Percentiles rank a stretch among this genome's conserved stretches.
phyloP scores from a whole-genome alignment of 1,140 invertebrate genomes.

The Eriocheir sinensis region DNA sequence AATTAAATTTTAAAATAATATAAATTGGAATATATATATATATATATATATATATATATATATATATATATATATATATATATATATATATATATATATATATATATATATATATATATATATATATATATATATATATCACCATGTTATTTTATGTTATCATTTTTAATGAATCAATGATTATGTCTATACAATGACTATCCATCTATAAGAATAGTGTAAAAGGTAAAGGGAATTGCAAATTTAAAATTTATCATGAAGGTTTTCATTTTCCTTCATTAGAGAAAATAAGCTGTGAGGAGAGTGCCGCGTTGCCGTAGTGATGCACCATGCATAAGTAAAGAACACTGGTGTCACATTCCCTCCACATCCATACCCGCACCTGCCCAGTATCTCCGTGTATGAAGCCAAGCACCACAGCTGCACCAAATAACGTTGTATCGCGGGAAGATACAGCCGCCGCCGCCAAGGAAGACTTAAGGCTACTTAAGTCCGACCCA shows the following conservation, averaged over 20 bases:
- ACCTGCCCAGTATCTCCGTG: not conserved
- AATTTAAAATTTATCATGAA: too few species aligned
- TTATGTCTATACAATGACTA: not conserved
- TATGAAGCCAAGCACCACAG: not conserved
- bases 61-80: constrained; percentile 19
- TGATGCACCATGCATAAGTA: too few species aligned
- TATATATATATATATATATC: constrained; percentile 19
- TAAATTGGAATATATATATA: too few species aligned
- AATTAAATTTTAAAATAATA: not conserved
- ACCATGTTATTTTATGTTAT: not conserved
- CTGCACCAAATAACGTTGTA: not conserved
- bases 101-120: constrained; percentile 19
- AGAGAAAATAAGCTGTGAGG: too few species aligned
- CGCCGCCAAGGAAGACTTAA: not conserved
- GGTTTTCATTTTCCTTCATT: too few species aligned
- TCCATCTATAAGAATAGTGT: too few species aligned
- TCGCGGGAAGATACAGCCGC: not conserved
- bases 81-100: constrained; percentile 28
- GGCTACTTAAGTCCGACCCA: not conserved
- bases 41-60: constrained; percentile 28
- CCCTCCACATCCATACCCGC: not conserved
- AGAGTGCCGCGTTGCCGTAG: too few species aligned
- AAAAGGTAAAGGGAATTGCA: too few species aligned
- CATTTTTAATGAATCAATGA: not conserved
- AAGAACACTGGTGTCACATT: too few species aligned